Evolutionary conservation across 2,888 invertebrate species (phyloP).

Genomic region (Nasonovia ribisnigri): DNA sequence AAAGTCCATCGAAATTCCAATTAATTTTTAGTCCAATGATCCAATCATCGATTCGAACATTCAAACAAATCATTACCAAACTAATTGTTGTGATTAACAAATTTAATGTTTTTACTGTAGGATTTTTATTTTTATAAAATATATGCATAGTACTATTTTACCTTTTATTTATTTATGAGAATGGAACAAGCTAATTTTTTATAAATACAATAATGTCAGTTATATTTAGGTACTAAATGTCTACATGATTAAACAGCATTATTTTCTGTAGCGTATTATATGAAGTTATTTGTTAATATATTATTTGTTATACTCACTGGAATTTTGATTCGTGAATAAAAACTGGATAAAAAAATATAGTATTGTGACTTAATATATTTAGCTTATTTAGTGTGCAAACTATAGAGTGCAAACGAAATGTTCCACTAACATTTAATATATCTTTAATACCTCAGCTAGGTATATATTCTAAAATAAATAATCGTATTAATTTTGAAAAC

Average conservation of each 20-base stretch:
- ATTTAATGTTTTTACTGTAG: background rate
- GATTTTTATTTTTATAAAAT: background rate
- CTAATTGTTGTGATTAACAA: background rate
- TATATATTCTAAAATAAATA: too few relatives aligned
- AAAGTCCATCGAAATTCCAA: background rate
- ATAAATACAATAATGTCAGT: background rate
- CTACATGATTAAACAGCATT: background rate
- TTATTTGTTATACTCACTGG: too few relatives aligned
- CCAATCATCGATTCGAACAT: background rate
- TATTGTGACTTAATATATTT: too few relatives aligned
- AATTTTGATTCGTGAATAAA: too few relatives aligned
- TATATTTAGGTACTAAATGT: background rate
- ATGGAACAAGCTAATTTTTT: background rate
- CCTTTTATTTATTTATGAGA: background rate
- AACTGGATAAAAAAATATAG: too few relatives aligned
- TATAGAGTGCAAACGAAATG: too few relatives aligned
- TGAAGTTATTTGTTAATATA: too few relatives aligned
- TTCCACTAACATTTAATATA: too few relatives aligned
- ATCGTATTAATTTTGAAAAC: too few relatives aligned
- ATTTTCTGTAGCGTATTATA: too few relatives aligned
- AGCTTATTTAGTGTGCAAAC: too few relatives aligned
- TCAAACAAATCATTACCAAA: background rate
- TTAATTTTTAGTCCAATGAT: constrained; percentile 13
- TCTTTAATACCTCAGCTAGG: too few relatives aligned
- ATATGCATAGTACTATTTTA: background rate